Evolutionary conservation across 2,113 vertebrate genomes (phyloP).

Genomic region (Corythoichthys haematopterus): DNA sequence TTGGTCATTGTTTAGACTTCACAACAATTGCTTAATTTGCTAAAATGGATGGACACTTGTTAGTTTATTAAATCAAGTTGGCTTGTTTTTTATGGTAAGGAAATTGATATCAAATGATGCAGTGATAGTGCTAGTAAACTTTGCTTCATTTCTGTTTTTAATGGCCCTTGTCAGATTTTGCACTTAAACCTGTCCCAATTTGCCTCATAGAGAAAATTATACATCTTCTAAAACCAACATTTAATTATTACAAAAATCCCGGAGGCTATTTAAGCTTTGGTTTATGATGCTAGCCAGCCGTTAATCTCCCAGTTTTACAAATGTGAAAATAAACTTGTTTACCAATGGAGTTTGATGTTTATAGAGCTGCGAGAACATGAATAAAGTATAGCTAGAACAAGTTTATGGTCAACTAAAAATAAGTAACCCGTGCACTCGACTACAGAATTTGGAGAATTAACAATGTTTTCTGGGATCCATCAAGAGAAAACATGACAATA

Average conservation of each 20-base stretch:
- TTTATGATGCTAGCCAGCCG: constrained; percentile 27
- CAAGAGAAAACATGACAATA: not conserved
- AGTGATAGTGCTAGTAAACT: not conserved
- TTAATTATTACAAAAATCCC: not conserved
- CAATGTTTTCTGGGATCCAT: not conserved
- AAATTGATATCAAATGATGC: not conserved
- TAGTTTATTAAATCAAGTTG: not conserved
- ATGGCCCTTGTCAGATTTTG: not conserved
- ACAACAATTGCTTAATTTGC: not conserved
- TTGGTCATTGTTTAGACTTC: not conserved
- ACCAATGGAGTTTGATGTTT: constrained; percentile 41
- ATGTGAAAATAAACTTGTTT: constrained; percentile 44
- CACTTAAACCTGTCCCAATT: not conserved
- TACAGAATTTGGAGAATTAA: not conserved
- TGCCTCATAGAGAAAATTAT: not conserved
- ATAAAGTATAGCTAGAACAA: constrained; percentile 11
- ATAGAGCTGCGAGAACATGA: constrained; percentile 22
- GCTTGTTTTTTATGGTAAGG: not conserved
- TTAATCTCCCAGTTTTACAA: constrained; percentile 31
- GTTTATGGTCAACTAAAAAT: constrained; percentile 20
- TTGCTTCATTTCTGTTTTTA: not conserved
- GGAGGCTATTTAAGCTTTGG: constrained; percentile 3
- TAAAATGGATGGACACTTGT: not conserved
- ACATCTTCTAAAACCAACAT: not conserved
- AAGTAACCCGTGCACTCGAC: not conserved